Evolutionary conservation across 1,140 invertebrate genomes (phyloP).

Genomic region (Trichonephila clavipes): DNA sequence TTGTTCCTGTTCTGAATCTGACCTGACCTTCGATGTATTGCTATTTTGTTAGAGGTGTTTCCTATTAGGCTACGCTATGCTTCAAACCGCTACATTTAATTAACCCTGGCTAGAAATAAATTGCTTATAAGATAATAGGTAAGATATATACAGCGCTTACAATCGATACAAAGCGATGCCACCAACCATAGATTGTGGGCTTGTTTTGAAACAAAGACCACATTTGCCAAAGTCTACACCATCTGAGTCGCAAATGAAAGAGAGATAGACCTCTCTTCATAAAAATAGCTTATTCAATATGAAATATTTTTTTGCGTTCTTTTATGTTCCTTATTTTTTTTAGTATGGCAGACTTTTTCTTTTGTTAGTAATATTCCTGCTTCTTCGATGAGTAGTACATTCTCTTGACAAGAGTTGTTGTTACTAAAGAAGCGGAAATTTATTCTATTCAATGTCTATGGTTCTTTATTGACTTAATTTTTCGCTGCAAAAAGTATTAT

Average conservation of each 20-base stretch:
- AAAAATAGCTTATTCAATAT: slow-evolving; percentile 44
- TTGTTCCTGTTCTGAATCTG: not conserved
- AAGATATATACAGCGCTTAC: slow-evolving; percentile 48
- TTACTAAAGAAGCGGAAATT: slow-evolving; percentile 35
- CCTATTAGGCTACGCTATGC: slow-evolving; percentile 25
- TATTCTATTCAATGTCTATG: slow-evolving; percentile 20
- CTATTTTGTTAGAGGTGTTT: slow-evolving; percentile 43
- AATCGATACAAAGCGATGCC: slow-evolving; percentile 68
- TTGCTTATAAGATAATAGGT: slow-evolving; percentile 62
- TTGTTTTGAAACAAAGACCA: slow-evolving; percentile 61
- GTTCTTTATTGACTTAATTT: not conserved
- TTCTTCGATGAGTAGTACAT: not conserved
- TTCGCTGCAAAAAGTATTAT: not conserved
- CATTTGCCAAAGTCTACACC: slow-evolving; percentile 47
- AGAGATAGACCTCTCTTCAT: slow-evolving; percentile 15
- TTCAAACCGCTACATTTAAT: slow-evolving; percentile 63
- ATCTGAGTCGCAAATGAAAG: slow-evolving; percentile 36
- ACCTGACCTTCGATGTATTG: slow-evolving; percentile 40
- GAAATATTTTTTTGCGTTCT: not conserved
- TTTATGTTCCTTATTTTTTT: slow-evolving; percentile 36
- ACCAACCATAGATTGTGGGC: slow-evolving; percentile 46
- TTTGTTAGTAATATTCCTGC: not conserved
- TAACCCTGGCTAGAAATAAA: slow-evolving; percentile 63
- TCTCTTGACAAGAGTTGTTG: not conserved
- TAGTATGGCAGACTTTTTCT: not conserved